These are phyloP conservation scores for Oryzias woworae DNA, from an alignment of 2,113 vertebrate species.

Conservation along the genomic window DNA sequence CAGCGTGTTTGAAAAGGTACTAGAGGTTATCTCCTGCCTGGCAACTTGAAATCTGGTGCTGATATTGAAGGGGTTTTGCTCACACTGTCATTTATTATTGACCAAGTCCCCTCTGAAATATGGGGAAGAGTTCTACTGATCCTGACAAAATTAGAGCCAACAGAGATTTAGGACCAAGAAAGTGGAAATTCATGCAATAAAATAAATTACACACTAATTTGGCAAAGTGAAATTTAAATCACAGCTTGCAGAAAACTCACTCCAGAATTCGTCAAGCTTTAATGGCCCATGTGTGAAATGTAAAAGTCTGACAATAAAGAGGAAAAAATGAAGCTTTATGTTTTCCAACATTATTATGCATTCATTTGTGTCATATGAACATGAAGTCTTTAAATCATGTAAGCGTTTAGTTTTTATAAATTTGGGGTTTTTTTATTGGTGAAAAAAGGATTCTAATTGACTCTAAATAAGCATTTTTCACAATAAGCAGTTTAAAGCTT, in stretches of 20 bases:
- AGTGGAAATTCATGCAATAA: constrained; percentile 12
- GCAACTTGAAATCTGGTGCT: constrained; percentile 32
- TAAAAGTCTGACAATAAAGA: too few species aligned
- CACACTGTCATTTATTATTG: constrained; percentile 30
- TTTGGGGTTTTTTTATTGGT: too few species aligned
- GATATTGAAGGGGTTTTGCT: constrained; percentile 41
- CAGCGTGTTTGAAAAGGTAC: constrained; percentile 45
- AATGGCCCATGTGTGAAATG: not conserved
- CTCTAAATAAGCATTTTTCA: too few species aligned
- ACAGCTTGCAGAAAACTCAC: not conserved
- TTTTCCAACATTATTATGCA: too few species aligned
- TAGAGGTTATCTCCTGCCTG: constrained; percentile 41
- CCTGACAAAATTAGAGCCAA: constrained; percentile 27
- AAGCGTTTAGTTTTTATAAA: too few species aligned
- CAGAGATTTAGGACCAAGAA: not conserved
- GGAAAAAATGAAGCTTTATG: too few species aligned
- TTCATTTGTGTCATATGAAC: too few species aligned
- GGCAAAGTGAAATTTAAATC: constrained; percentile 11
- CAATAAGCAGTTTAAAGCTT: too few species aligned
- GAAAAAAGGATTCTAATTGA: too few species aligned
- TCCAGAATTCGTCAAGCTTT: not conserved
- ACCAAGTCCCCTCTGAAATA: constrained; percentile 24
- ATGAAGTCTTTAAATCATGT: too few species aligned
- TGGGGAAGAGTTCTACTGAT: constrained; percentile 5
- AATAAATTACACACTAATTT: constrained; percentile 12